Evolutionary conservation across 2,888 invertebrate species (phyloP), one percentile per base, ranked within the genome.

Genomic region (Conistra vaccinii): DNA sequence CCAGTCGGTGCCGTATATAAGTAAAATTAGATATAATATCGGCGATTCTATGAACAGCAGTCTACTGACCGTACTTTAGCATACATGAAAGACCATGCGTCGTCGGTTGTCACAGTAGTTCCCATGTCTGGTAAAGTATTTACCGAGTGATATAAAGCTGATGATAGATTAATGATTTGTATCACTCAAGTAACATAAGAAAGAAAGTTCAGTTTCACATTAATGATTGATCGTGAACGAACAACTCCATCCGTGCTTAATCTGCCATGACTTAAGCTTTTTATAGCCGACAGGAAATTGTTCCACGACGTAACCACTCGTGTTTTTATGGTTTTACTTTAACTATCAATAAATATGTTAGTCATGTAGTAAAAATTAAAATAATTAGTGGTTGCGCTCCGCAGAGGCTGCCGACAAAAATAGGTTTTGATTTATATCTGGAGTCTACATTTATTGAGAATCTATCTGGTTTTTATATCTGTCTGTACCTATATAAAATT

Each of bases 241-340:
- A 45, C 66, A 76, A 69, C 69, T 67, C n/a, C 55, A 72, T 73
- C 58, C 83, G 62, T 67, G 63, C 42, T 72, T 85, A 82, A 82
- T 85, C 85, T 85, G 81, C n/a, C 71, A 84, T 76, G 82, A 76
- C 62, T 82, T 68, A 65, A 85, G 53, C 51, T 73, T 85, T 84
- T 83, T 79, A 83, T 51, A 14, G 70, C n/a, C 58, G 32, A 73
- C 75, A 77, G 86, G 86, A 85, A 85, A 85, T 76, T 73, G 86
- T 79, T 79, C 32, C 39, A 65, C 20, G 53, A 60, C 68, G 55
- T 70, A 78, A 85, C 69, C 69, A 75, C 72, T 78, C 39, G 48
- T 39, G 65, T 76, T 79, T 76, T 84, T 85, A 83, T 85, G 69
- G 61, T 79, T 85, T 79, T 66, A 73, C 53, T 67, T 71, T 83